phyloP scores from a whole-genome alignment of 2,113 vertebrate species.

The Ailuropoda melanoleuca region DNA sequence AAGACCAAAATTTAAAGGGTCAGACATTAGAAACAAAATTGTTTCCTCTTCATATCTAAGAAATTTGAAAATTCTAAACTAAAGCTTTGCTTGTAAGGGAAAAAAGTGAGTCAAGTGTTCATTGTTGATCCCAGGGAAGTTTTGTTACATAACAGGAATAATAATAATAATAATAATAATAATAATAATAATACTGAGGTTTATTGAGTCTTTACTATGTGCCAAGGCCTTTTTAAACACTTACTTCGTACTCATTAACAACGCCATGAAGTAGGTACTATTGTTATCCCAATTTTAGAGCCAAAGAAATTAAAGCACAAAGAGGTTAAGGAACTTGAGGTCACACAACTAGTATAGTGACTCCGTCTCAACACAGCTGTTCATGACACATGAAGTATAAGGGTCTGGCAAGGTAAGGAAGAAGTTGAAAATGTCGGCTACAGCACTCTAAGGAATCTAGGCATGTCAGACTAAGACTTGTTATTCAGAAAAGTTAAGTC shows the following conservation, averaged over 20 bases:
- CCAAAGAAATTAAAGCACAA: background rate
- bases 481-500: slow-evolving; percentile 38
- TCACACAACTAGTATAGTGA: background rate
- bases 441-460: background rate
- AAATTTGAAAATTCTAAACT: background rate
- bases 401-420: background rate
- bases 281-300: background rate
- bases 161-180: background rate
- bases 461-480: background rate
- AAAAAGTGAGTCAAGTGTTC: background rate
- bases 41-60: background rate
- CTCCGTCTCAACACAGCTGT: background rate
- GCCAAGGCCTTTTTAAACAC: background rate
- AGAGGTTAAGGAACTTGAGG: background rate
- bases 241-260: background rate
- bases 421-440: background rate
- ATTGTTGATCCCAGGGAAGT: background rate
- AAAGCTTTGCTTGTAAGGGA: background rate
- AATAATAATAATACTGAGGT: background rate
- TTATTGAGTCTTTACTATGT: background rate
- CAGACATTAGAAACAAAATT: slow-evolving; percentile 1
- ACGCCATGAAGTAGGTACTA: background rate
- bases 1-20: background rate
- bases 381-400: background rate
- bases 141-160: background rate